A percentile compares a stretch with the other conserved stretches of the same genome.
These are phyloP conservation scores for Drosophila chauvacae DNA, from an alignment of 1,140 invertebrate species.

Conservation along the genomic window DNA sequence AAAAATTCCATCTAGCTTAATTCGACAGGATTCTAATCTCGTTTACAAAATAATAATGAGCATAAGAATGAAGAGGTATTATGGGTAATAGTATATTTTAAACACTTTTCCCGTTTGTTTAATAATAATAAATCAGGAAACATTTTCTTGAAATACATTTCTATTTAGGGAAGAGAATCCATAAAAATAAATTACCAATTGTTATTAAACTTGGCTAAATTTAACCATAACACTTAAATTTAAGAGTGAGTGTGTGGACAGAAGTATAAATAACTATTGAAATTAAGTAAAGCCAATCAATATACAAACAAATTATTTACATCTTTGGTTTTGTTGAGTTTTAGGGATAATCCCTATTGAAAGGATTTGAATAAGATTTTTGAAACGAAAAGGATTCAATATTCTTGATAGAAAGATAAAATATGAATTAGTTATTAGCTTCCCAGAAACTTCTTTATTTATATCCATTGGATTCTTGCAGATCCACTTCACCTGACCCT, in stretches of 20 bases:
- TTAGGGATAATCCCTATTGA: background rate
- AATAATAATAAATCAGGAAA: background rate
- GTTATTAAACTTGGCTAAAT: too few species aligned
- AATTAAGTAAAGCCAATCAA: too few species aligned
- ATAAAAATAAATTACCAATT: too few species aligned
- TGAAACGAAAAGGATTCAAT: background rate
- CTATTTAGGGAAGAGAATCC: too few species aligned
- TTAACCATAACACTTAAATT: too few species aligned
- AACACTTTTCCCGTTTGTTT: background rate
- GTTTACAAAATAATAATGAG: background rate
- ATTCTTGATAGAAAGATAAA: background rate
- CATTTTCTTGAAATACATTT: background rate
- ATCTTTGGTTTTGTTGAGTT: background rate
- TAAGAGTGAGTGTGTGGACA: too few species aligned
- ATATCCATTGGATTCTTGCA: background rate
- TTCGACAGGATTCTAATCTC: slow-evolving; percentile 4
- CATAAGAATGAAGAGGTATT: background rate
- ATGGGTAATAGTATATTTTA: background rate
- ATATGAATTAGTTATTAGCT: background rate
- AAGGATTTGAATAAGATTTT: too few species aligned
- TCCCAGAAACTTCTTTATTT: background rate
- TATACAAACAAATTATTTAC: too few species aligned
- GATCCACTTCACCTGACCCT: background rate
- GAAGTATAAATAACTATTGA: too few species aligned
- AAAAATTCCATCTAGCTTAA: background rate